Base-by-base conservation (phyloP, 2,797 vertebrate genomes). In the Leptoclinus maculatus region DNA sequence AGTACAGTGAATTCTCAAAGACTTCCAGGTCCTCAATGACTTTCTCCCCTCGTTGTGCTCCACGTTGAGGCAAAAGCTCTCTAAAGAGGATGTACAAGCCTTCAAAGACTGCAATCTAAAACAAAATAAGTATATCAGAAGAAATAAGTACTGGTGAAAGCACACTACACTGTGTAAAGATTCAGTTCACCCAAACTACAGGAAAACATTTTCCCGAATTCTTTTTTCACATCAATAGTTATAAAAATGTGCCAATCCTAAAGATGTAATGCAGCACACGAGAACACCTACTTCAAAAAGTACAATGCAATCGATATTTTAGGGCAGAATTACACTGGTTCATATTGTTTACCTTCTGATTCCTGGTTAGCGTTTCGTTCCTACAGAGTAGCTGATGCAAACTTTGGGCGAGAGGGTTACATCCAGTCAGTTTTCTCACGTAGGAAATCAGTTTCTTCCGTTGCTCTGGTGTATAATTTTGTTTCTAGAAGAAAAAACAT, bases 61-160 rank as follows among this genome's bases (percentile, higher is more conserved):
- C 76, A 45, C 5, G 74, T 29, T 80, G 72, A 29, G 92, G 91
- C 66, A 94, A 68, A 78, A 94, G 80, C 59, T 91, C 86, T 53
- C 93, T 86, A 71, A 93, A 94, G 54, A 94, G 91, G 21, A 74
- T 43, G 79, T 93, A 94, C 53, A 94, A 67, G 39, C 91, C 91
- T 74, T 94, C 93, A 29, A 93, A 36, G 36, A 93, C 58, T 5
- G 90, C 88, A 79, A 93, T 88, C 93, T 94, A 5, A 19, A 86
- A 78, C 4, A 74, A 16, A 75, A 64, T 19, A 47, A 76, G 45
- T 19, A 21, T 0, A 13, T 14, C 2, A 8, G 0, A 49, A 32
- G 36, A 60, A 49, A 23, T 2, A 10, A 21, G 21, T 39, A 27
- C 7, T 25, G 51, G 58, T 10, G 34, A 53, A 21, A 4, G 10